Base-by-base conservation (phyloP, 2,113 vertebrate species). In the Suricata suricatta region DNA sequence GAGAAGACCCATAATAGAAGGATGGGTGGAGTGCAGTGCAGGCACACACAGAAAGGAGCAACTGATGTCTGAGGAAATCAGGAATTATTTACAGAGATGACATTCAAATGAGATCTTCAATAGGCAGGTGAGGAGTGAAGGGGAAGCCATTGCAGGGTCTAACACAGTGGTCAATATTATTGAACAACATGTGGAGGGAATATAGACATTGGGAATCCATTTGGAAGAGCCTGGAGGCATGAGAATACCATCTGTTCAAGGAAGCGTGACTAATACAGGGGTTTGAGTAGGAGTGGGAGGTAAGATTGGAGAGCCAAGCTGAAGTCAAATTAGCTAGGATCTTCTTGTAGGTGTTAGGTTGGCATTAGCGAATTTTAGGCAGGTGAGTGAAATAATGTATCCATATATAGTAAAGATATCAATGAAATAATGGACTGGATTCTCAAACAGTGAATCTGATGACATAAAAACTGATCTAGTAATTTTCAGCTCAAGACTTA, bases 351-450 rank as follows among this genome's bases (percentile, higher is more conserved):
- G 27, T 85, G 27, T 69, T 77, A 81, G 38, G 31, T 16, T 77
- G 35, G 6, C 52, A 52, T 44, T 90, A 79, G 29, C 92, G n/a
- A 50, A 35, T 44, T 82, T 91, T 69, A 81, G 23, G 33, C 52
- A 41, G 63, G 68, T 23, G 14, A 54, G 38, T 52, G 23, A 72
- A 82, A 33, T 47, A 92, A 71, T 50, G 31, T 83, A 23, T 66
- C 14, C 10, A 1, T 52, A 13, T 79, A 3, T 63, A 85, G 50
- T 85, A 77, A 38, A 77, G 38, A 47, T 54, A 38, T 27, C n/a
- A 52, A 95, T 84, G 80, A 91, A 95, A 88, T 88, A 82, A 81
- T 89, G n/a, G 38, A 13, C 41, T 90, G 21, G 4, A 81, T 93
- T 96, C 76, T 92, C 66, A 86, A 31, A 88, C 3, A 68, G 63